Evolutionary conservation across 23 tunicate genomes (phyloP).

Genomic region (Oikopleura dioica): DNA sequence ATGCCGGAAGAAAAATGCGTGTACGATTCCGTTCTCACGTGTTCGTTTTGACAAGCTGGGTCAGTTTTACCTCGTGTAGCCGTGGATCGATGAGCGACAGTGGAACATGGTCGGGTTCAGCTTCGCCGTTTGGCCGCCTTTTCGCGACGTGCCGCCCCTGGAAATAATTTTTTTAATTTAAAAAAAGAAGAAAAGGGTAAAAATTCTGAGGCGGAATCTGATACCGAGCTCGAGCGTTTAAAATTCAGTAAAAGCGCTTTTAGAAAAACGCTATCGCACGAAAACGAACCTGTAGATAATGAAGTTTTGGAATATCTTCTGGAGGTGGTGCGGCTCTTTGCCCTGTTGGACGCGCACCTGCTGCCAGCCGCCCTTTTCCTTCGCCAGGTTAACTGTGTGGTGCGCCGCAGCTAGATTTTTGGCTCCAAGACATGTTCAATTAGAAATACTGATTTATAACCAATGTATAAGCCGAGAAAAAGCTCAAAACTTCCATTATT

Average conservation of each 20-base stretch:
- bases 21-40: too few relatives aligned
- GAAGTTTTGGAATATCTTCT: conserved; percentile 46
- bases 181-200: not conserved
- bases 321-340: conserved; percentile 77
- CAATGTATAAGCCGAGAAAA: too few relatives aligned
- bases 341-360: conserved; percentile 64
- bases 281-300: conserved; percentile 16
- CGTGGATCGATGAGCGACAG: conserved; percentile 1
- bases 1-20: too few relatives aligned
- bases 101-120: not conserved
- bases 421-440: too few relatives aligned
- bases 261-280: not conserved
- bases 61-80: conserved; percentile 15
- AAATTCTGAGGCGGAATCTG: not conserved
- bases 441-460: too few relatives aligned
- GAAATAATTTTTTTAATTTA: not conserved
- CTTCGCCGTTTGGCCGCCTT: not conserved
- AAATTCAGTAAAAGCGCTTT: not conserved
- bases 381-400: conserved; percentile 70
- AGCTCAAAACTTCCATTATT: too few relatives aligned
- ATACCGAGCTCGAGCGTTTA: not conserved
- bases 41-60: conserved; percentile 32
- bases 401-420: conserved; percentile 65
- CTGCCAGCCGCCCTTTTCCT: conserved; percentile 55
- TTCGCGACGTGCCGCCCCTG: conserved; percentile 3